Percentiles rank a stretch among this genome's conserved stretches.
Evolutionary conservation across 2,113 vertebrate genomes (phyloP).

Genomic region (Illadopsis cleaveri): DNA sequence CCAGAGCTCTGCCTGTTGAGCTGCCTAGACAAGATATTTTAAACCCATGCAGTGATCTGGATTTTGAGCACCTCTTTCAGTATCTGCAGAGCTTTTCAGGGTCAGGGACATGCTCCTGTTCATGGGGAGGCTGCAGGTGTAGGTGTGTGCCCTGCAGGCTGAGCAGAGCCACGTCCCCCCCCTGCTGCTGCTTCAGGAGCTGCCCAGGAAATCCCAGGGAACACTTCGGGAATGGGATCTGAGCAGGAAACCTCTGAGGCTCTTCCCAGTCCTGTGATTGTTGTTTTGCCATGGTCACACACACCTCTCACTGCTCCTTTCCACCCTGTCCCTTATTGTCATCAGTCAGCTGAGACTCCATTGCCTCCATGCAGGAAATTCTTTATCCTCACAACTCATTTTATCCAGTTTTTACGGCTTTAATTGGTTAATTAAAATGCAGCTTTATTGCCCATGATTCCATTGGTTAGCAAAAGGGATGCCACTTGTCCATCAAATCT

Average conservation of each 20-base stretch:
- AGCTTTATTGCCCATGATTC: neutral
- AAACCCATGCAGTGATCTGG: neutral
- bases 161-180: neutral
- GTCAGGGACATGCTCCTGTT: rapidly evolving
- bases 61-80: neutral
- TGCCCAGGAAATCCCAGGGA: neutral
- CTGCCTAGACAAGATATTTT: neutral
- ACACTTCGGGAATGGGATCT: neutral
- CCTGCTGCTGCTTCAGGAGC: neutral
- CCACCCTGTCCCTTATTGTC: neutral
- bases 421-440: neutral
- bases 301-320: neutral
- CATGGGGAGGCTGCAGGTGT: rapidly evolving
- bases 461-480: neutral
- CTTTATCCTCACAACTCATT: neutral
- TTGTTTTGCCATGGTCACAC: neutral
- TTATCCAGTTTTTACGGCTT: neutral
- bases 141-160: neutral
- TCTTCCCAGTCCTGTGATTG: neutral
- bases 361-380: neutral
- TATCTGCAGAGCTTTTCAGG: rapidly evolving
- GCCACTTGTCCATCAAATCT: neutral
- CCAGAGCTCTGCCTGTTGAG: neutral
- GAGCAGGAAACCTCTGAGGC: neutral
- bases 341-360: neutral